Base-by-base conservation (phyloP, 2,113 vertebrate species). In the Gnathonemus echidnorhynchus region DNA sequence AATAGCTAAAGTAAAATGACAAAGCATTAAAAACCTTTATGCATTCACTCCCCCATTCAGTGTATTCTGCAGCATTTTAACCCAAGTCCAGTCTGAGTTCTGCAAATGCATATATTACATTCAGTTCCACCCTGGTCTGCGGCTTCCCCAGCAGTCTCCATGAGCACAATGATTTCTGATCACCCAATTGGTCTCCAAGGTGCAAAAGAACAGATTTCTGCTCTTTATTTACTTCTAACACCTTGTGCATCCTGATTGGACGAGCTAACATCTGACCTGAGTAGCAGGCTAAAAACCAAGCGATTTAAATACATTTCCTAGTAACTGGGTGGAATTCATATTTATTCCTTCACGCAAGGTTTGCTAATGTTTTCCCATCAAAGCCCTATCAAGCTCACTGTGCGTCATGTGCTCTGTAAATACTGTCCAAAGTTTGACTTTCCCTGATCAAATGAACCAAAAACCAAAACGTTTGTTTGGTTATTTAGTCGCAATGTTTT, bases 81-180 rank as follows among this genome's bases (percentile, higher is more conserved):
- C 86, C 46, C 46, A 31, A 66, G 77, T 83, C 19, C 88, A 88
- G 21, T 27, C 77, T 21, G 66, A 86, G 86, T 89, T 74, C 86
- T 91, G 92, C 92, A 91, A 77, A 48, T 62, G 74, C 91, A 86
- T 92, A 87, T 91, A 92, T 95, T 94, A 90, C 89, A 91, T 94
- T 88, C 93, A 93, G 93, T 94, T 92, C 92, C 90, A 92, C 91
- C 90, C 90, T 90, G 92, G 92, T 93, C 91, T 93, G 93, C 89
- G 93, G 90, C 90, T 90, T 92, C 93, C 93, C 92, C 31, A 13
- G 45, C 42, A 70, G 24, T 9, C 46, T 31, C 88, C 11, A 8
- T 19, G 19, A 88, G 92, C 89, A 89, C 90, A 88, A 35, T 90
- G 92, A 90, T 92, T 93, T 86, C 92, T 94, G 94, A 95, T 95